Conservation (phyloP, 2,888 invertebrate genomes). For the Calephelis perditalis region DNA sequence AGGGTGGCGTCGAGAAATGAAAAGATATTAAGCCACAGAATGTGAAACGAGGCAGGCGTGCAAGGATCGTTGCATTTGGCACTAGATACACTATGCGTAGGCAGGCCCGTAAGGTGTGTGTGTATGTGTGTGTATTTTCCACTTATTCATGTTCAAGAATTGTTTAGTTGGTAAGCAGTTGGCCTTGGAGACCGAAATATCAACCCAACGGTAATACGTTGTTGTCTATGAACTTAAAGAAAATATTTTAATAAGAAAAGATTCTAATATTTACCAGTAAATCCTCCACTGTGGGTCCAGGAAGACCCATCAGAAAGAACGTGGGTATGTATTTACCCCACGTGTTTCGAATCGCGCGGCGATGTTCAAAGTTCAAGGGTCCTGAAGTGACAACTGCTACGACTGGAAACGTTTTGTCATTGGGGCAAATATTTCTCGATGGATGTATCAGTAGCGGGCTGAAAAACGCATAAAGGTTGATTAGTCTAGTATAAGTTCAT, state of each 20-base stretch:
- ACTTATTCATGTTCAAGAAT: too few relatives aligned
- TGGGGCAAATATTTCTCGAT: constrained; percentile 39
- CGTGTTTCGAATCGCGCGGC: constrained; percentile 76
- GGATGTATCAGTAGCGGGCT: constrained; percentile 58
- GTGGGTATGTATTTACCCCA: constrained; percentile 76
- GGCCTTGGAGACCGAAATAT: too few relatives aligned
- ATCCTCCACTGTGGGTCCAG: constrained; percentile 30
- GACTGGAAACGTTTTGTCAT: constrained; percentile 38
- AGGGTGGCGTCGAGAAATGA: too few relatives aligned
- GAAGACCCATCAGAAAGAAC: constrained; percentile 76
- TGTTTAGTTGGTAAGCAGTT: too few relatives aligned
- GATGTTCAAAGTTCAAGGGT: constrained; percentile 61
- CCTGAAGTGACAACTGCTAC: constrained; percentile 76
- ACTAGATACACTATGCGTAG: too few relatives aligned
- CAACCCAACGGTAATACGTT: neutral
- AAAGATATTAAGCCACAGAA: too few relatives aligned
- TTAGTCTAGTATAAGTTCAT: neutral
- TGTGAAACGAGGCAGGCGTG: too few relatives aligned
- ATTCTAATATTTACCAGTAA: constrained; percentile 17
- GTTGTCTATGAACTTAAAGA: neutral
- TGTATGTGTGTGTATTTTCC: too few relatives aligned
- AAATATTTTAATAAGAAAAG: neutral
- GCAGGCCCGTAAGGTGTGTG: too few relatives aligned
- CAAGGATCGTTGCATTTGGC: too few relatives aligned
- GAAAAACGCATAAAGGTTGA: constrained; percentile 27